Conservation (phyloP, 2,797 vertebrate species). For the Enteromius unitaeniatus region DNA sequence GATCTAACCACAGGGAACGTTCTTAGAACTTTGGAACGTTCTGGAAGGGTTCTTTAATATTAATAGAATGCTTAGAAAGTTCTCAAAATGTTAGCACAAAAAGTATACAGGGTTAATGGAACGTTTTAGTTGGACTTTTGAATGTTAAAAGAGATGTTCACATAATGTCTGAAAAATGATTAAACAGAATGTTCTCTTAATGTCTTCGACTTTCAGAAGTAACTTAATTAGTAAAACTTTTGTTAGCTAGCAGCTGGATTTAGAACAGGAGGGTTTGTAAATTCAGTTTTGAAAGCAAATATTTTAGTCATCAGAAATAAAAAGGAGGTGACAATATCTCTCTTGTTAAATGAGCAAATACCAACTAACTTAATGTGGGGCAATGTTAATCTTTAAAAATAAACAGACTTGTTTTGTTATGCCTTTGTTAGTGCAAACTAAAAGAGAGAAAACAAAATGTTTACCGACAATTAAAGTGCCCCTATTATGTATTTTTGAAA, state of each 20-base stretch:
- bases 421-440: background rate
- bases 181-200: background rate
- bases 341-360: background rate
- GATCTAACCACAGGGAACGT: slow-evolving; percentile 1
- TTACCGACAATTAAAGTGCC: background rate
- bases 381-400: background rate
- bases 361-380: background rate
- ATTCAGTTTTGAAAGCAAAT: background rate
- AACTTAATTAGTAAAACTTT: background rate
- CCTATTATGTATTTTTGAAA: too few relatives aligned
- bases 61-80: background rate
- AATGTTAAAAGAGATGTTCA: background rate
- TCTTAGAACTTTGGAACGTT: background rate
- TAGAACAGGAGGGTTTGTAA: background rate
- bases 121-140: background rate
- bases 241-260: background rate
- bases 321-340: background rate
- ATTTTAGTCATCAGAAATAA: background rate
- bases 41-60: background rate
- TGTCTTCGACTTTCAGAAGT: background rate
- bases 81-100: background rate
- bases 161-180: background rate
- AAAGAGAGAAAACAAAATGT: background rate
- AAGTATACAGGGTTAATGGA: background rate
- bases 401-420: background rate